Evolutionary conservation across 1,140 invertebrate genomes (phyloP), one percentile per base, ranked within the genome.

Genomic region (Adelges cooleyi): DNA sequence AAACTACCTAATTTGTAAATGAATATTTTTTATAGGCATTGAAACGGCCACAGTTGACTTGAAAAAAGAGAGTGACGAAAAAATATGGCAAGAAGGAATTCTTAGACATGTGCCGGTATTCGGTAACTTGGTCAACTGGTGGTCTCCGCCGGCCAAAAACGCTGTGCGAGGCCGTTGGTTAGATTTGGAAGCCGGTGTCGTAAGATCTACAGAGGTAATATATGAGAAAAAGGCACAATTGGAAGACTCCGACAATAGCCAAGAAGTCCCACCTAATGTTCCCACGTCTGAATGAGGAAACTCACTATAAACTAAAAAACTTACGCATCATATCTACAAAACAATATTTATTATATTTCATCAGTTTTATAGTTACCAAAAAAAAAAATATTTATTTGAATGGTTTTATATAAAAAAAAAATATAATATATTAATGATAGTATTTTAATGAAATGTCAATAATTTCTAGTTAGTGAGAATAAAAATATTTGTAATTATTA

Each of bases 31-130:
- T 68, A n/a, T 69, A 86, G 85, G 90, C 53, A 97, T 98, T 69
- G 90, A 95, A 74, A 86, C 89, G 25, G 94, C 92, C 0, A 92
- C 90, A 59, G 83, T 89, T 69, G 94, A 96, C 74, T 76, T 98
- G 25, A 84, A 91, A 72, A 84, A 87, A 65, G 92, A 95, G 77
- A 89, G 86, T 52, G 86, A 90, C 49, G 87, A 92, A 70, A 85
- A 89, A 72, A 77, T 96, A 8, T 90, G 90, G 85, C 91, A 97
- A 74, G 93, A 97, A 77, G 93, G 93, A 42, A 85, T 97, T 56
- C 77, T 98, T 50, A 78, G 93, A 51, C 90, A 95, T 69, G 89
- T 97, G 38, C 94, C 94, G 0, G 85, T 97, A 10, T 89, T 97
- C 25, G 81, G 90, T 86, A 56, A 90, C 23, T 83, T 97, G 38